A percentile compares a stretch with the other conserved stretches of the same genome.
Conservation (phyloP, 1,140 invertebrate genomes). For the Varroa destructor region DNA sequence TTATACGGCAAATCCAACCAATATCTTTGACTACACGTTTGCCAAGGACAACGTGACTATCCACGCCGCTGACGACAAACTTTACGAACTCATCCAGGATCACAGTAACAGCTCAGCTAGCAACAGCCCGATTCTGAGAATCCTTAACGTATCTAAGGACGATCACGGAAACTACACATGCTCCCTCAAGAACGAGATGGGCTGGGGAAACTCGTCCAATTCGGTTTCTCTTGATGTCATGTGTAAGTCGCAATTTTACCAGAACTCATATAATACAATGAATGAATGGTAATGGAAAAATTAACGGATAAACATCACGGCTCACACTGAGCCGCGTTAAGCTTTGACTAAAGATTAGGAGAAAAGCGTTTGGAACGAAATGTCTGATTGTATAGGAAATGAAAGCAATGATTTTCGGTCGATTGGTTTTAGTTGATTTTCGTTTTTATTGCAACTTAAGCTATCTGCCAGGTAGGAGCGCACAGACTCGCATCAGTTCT, state of each 20-base stretch:
- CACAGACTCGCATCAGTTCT: no score
- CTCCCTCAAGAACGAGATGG: slow-evolving; percentile 58
- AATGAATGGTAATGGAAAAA: no score
- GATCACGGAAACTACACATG: slow-evolving; percentile 70
- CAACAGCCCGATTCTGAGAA: slow-evolving; percentile 45
- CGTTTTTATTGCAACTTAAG: no score
- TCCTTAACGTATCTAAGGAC: slow-evolving; percentile 56
- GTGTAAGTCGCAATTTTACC: slow-evolving; percentile 30
- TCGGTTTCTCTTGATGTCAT: slow-evolving; percentile 34
- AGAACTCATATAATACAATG: not conserved
- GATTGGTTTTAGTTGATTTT: no score
- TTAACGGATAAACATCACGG: no score
- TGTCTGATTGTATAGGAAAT: no score
- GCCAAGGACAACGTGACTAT: slow-evolving; percentile 31
- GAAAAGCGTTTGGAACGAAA: no score
- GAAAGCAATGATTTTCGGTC: no score
- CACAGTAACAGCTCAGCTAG: slow-evolving; percentile 32
- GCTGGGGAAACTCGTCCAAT: slow-evolving; percentile 45
- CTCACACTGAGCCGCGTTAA: no score
- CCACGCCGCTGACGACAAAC: slow-evolving; percentile 35
- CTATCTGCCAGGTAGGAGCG: no score
- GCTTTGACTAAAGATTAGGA: no score
- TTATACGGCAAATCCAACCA: slow-evolving; percentile 36
- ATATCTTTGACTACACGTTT: slow-evolving; percentile 29
- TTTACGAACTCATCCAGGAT: slow-evolving; percentile 30